Conservation (phyloP, 2,797 vertebrate genomes). For the Coregonus sp. region DNA sequence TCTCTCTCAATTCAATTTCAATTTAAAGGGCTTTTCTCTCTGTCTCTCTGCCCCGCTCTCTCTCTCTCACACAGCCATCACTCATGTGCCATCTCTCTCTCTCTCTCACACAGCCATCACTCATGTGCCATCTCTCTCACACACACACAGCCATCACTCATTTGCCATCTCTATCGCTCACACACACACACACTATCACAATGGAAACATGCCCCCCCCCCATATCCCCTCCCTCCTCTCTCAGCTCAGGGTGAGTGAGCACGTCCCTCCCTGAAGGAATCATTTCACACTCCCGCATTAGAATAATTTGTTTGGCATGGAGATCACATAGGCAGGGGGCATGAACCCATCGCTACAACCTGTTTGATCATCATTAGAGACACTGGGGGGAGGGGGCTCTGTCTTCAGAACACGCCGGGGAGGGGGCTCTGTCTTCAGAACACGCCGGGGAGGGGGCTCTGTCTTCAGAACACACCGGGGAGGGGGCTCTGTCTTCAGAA, state of each 20-base stretch:
- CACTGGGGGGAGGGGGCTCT: slow-evolving; percentile 15
- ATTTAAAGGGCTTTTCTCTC: too few species aligned
- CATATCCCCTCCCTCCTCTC: not conserved
- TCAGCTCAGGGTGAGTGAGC: not conserved
- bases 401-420: not conserved
- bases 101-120: too few species aligned
- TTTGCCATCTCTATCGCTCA: not conserved
- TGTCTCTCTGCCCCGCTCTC: not conserved
- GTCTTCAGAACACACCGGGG: not conserved
- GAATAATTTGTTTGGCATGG: slow-evolving; percentile 59
- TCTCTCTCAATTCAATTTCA: too few species aligned
- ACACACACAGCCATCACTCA: not conserved
- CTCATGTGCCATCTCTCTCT: too few species aligned
- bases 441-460: not conserved
- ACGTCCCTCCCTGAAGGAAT: slow-evolving; percentile 50
- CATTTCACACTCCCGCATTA: slow-evolving; percentile 58
- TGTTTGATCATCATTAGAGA: slow-evolving; percentile 37
- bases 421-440: not conserved
- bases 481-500: not conserved
- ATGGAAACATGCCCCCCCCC: slow-evolving; percentile 5
- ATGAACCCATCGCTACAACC: slow-evolving; percentile 46
- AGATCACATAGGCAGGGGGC: slow-evolving; percentile 58
- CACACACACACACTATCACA: not conserved
- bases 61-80: too few species aligned
- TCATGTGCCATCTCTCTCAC: not conserved